Conservation (phyloP, 1,140 invertebrate species). For the Leptinotarsa lineolata region DNA sequence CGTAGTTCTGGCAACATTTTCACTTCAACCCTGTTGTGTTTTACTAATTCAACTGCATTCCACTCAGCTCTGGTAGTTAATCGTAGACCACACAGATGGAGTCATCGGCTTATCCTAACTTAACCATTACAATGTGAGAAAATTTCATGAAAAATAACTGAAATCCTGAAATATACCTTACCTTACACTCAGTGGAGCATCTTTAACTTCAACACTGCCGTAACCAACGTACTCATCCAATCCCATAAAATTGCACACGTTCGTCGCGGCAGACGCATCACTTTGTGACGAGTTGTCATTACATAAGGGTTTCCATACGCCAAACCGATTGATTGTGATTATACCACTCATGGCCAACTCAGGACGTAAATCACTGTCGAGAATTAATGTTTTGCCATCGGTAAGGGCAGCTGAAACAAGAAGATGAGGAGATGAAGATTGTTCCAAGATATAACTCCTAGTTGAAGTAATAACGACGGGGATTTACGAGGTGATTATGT, state of each 20-base stretch:
- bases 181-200: constrained; percentile 32
- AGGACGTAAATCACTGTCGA: constrained; percentile 64
- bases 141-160: too few relatives aligned
- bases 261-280: constrained; percentile 52
- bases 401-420: constrained; percentile 55
- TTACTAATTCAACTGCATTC: too few relatives aligned
- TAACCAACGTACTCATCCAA: constrained; percentile 58
- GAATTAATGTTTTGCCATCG: constrained; percentile 62
- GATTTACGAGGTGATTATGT: constrained; percentile 21
- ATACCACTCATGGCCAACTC: constrained; percentile 64
- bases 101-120: too few relatives aligned
- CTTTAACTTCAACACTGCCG: constrained; percentile 38
- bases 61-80: too few relatives aligned
- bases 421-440: constrained; percentile 17
- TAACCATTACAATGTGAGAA: too few relatives aligned
- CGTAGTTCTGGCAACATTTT: too few relatives aligned
- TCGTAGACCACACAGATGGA: too few relatives aligned
- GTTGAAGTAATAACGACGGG: background rate
- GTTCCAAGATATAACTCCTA: background rate
- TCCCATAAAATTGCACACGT: constrained; percentile 67
- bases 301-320: constrained; percentile 67
- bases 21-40: too few relatives aligned
- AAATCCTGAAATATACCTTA: background rate
- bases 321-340: constrained; percentile 61
- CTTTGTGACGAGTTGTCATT: constrained; percentile 50